Evolutionary conservation across 2,888 invertebrate genomes (phyloP).

Genomic region (Sinohyriopsis cumingii): DNA sequence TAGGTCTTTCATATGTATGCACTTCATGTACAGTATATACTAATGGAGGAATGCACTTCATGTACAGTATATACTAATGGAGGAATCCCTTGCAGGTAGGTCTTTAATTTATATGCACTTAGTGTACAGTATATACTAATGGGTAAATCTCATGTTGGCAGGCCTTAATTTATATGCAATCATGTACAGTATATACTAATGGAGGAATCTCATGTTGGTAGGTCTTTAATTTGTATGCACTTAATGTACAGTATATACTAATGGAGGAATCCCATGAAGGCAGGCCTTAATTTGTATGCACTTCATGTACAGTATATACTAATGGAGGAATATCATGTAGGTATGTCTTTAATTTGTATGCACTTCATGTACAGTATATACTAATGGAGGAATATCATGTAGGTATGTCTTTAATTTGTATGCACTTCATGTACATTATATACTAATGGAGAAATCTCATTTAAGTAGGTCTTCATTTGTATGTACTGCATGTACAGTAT

Average conservation of each 20-base stretch:
- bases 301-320: constrained; percentile 68
- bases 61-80: constrained; percentile 69
- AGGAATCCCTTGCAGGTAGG: constrained; percentile 42
- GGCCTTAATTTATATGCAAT: constrained; percentile 17
- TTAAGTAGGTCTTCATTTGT: constrained; percentile 45
- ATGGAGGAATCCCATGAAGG: constrained; percentile 56
- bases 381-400: constrained; percentile 62
- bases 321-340: constrained; percentile 70
- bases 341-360: constrained; percentile 35
- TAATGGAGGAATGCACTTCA: constrained; percentile 68
- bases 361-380: constrained; percentile 68
- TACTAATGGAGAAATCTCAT: constrained; percentile 68
- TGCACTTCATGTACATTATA: constrained; percentile 54
- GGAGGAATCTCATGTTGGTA: constrained; percentile 70
- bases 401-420: neutral
- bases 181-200: constrained; percentile 68
- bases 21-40: constrained; percentile 69
- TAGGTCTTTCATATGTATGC: constrained; percentile 14
- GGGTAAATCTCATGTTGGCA: constrained; percentile 69
- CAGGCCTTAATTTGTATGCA: constrained; percentile 23
- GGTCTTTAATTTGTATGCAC: constrained; percentile 32
- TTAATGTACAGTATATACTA: constrained; percentile 68
- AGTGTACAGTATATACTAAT: constrained; percentile 61
- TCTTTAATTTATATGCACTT: neutral
- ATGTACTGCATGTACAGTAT: constrained; percentile 41